Evolutionary conservation across 2,797 vertebrate species (phyloP).

Genomic region (Sebastiscus tertius): DNA sequence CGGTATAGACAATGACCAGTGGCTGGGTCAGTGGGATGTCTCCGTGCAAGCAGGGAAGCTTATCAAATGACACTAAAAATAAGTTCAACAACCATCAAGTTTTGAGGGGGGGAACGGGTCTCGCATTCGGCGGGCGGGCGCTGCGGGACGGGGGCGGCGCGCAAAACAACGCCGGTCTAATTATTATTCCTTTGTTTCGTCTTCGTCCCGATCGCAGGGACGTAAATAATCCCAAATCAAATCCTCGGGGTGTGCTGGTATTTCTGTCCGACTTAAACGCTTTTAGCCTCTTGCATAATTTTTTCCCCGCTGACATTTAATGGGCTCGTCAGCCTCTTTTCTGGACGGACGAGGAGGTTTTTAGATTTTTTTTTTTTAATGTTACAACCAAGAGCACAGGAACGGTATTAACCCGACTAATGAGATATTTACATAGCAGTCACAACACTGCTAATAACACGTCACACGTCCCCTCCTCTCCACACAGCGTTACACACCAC

Average conservation of each 20-base stretch:
- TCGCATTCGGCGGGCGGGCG: slow-evolving; percentile 84
- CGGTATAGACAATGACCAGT: slow-evolving; percentile 99
- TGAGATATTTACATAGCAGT: slow-evolving; percentile 65
- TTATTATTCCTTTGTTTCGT: slow-evolving; percentile 92
- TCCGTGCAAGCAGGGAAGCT: slow-evolving; percentile 90
- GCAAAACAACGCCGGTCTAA: slow-evolving; percentile 69
- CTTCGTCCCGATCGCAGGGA: slow-evolving; percentile 62
- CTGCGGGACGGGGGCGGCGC: slow-evolving; percentile 76
- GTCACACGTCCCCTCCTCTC: slow-evolving; percentile 3
- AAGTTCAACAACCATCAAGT: slow-evolving; percentile 98
- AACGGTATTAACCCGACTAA: slow-evolving; percentile 60
- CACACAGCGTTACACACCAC: background rate
- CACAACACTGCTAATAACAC: slow-evolving; percentile 46
- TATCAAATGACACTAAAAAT: slow-evolving; percentile 99
- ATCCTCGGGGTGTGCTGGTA: slow-evolving; percentile 75
- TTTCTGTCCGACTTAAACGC: slow-evolving; percentile 50
- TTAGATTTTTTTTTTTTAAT: slow-evolving; percentile 8
- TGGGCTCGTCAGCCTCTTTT: slow-evolving; percentile 75
- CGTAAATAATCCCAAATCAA: slow-evolving; percentile 79
- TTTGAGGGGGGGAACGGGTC: slow-evolving; percentile 73
- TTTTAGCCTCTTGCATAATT: slow-evolving; percentile 79
- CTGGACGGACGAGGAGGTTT: slow-evolving; percentile 10
- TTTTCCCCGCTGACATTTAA: slow-evolving; percentile 75
- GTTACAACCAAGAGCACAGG: slow-evolving; percentile 35
- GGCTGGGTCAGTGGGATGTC: slow-evolving; percentile 99